Evolutionary conservation across 2,797 vertebrate species (phyloP), one percentile per base, ranked within the genome.

Genomic region (Phrynocephalus forsythii): DNA sequence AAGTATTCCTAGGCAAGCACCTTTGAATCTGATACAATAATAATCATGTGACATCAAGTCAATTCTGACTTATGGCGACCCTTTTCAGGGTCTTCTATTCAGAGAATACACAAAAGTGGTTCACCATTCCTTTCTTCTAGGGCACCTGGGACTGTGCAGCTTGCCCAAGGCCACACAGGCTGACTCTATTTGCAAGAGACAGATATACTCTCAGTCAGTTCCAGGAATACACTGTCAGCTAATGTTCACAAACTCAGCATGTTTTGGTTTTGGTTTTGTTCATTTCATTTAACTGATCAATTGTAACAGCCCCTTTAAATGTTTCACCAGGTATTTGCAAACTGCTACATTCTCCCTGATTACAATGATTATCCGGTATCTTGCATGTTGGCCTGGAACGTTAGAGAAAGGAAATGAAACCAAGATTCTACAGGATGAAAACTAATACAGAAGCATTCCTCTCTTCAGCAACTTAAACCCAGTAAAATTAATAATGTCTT

Each of bases 401-500:
- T 28, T 56, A 83, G 0, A 7, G 71, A 44, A 1, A 56, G 69
- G 87, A 86, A 93, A 94, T 72, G 86, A 28, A 90, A 72, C n/a
- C 33, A 4, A 86, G 68, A 87, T 90, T 83, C 69, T 72, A 91
- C 60, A 92, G 84, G 52, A 50, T 93, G 44, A 88, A 91, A 10
- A 68, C 91, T 69, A 91, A 90, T 60, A 86, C 50, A 89, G 24
- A 24, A 69, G 88, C 75, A 90, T 90, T 93, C 90, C 91, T 93
- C 84, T 92, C 92, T 83, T 87, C 85, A 92, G 90, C 81, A 88
- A 91, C 77, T 90, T 90, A 92, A 94, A 92, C 84, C 56, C 79
- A 91, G 0, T 72, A 93, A 93, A 94, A 95, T 94, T 48, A 92
- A 91, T 93, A 94, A 94, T 93, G 93, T 93, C 90, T 86, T 91